phyloP scores from a whole-genome alignment of 2,113 vertebrate species.

The Alligator sinensis region DNA sequence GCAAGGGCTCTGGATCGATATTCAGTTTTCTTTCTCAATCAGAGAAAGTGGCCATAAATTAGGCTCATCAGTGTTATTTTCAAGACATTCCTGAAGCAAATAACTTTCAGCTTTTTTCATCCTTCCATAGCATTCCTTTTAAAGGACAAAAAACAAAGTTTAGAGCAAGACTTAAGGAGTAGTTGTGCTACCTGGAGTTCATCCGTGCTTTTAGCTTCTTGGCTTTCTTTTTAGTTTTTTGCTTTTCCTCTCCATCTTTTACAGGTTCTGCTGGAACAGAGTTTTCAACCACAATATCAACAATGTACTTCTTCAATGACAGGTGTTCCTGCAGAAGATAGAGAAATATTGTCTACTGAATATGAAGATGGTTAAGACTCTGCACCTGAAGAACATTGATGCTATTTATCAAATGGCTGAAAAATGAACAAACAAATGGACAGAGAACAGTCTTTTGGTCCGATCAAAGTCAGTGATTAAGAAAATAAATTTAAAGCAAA shows the following conservation, averaged over 20 bases:
- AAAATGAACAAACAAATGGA: not conserved
- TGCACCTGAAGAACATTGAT: not conserved
- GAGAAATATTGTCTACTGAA: not conserved
- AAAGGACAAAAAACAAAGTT: constrained; percentile 49
- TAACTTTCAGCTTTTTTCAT: constrained; percentile 81
- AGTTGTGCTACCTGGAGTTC: constrained; percentile 90
- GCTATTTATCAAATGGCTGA: not conserved
- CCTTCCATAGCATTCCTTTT: constrained; percentile 1
- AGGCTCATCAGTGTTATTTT: constrained; percentile 92
- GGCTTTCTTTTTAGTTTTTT: constrained; percentile 93
- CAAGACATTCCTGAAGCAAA: constrained; percentile 86
- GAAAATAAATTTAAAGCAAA: not conserved
- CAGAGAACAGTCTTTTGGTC: not conserved
- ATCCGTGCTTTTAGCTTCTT: constrained; percentile 96
- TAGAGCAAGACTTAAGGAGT: not conserved
- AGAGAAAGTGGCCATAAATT: constrained; percentile 99
- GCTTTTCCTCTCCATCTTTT: constrained; percentile 92
- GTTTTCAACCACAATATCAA: constrained; percentile 92
- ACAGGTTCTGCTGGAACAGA: constrained; percentile 83
- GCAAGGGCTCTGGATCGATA: constrained; percentile 89
- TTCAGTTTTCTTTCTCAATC: constrained; percentile 93
- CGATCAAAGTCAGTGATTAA: not conserved
- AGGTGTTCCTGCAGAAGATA: constrained; percentile 90
- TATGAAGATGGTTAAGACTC: not conserved
- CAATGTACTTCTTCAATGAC: constrained; percentile 96